Percentiles rank a stretch among this genome's conserved stretches.
phyloP scores from a whole-genome alignment of 1,140 invertebrate genomes.

The Dreissena rostriformis region DNA sequence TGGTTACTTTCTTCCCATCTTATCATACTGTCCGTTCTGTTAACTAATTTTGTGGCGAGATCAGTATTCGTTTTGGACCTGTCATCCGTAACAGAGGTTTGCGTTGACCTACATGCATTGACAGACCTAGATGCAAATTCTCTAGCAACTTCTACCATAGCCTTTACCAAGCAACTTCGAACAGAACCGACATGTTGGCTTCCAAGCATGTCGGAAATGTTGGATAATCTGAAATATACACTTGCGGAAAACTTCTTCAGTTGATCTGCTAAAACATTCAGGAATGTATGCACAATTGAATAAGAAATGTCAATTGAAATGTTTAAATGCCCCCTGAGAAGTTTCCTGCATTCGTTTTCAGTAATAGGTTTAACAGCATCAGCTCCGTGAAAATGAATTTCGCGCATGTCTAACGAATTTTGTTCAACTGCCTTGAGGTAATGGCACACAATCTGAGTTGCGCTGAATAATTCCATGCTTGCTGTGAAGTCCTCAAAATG shows the following conservation, averaged over 20 bases:
- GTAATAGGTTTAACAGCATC: constrained; percentile 24
- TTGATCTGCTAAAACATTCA: constrained; percentile 66
- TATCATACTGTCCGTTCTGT: constrained; percentile 45
- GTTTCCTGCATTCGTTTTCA: constrained; percentile 26
- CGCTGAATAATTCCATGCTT: constrained; percentile 59
- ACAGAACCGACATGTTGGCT: constrained; percentile 13
- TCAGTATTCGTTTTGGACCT: background rate
- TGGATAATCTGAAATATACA: constrained; percentile 59
- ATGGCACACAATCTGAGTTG: constrained; percentile 65
- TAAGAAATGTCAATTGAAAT: constrained; percentile 60
- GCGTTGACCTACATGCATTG: constrained; percentile 55
- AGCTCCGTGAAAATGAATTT: constrained; percentile 50
- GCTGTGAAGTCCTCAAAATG: constrained; percentile 46
- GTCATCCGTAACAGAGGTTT: constrained; percentile 5
- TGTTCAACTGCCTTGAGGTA: constrained; percentile 55
- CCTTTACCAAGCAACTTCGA: constrained; percentile 54
- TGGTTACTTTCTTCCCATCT: constrained; percentile 62
- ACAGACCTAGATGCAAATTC: constrained; percentile 67
- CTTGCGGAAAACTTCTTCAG: constrained; percentile 67
- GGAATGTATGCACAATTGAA: constrained; percentile 58
- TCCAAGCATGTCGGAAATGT: constrained; percentile 50
- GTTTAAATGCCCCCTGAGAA: constrained; percentile 56
- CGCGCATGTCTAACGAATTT: constrained; percentile 46
- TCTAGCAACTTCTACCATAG: constrained; percentile 54
- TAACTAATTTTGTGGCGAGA: background rate